Evolutionary conservation across 2,113 vertebrate genomes (phyloP), one percentile per base, ranked within the genome.

Genomic region (Seriola dumerili): DNA sequence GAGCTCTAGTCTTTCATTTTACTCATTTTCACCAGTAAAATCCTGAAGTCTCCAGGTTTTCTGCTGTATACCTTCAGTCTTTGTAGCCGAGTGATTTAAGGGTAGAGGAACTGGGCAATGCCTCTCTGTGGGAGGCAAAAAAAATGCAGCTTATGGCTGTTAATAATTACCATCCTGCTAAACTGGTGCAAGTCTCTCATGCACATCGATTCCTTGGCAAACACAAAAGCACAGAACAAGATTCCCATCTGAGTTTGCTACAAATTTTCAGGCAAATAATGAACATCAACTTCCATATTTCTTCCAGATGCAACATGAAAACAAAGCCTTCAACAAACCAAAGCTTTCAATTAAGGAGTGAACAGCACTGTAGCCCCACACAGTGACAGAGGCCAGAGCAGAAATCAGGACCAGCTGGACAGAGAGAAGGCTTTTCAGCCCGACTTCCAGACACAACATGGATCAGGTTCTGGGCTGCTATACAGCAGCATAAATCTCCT

Each of bases 391-490:
- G 95, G 92, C 96, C 96, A 97, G 96, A 96, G 94, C 95, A 94
- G 96, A 96, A 96, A 96, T 94, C 95, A 96, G 95, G 95, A 96
- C 95, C 96, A 96, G 97, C 95, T 97, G 97, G 96, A 97, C 96
- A 92, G 95, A 90, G 78, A 90, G 76, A 94, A 61, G 91, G 93
- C 95, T 96, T 97, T 98, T 97, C 96, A 97, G 91, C 82, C 94
- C 88, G 88, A 94, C 95, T 96, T 29, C 96, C 97, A 97, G 88
- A 92, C 88, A 88, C 96, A 97, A 96, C 97, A 96, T 93, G 97
- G 97, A 98, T 98, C 97, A 97, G 96, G 96, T 98, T 97, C 96
- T 96, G 96, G 96, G 94, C 95, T 94, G 95, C 95, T 95, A 91
- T 94, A 97, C 79, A 84, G 83, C 76, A 95, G 96, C 97, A 97